Base-by-base conservation (phyloP, 1,140 invertebrate species). In the Rhagoletis zephyria region DNA sequence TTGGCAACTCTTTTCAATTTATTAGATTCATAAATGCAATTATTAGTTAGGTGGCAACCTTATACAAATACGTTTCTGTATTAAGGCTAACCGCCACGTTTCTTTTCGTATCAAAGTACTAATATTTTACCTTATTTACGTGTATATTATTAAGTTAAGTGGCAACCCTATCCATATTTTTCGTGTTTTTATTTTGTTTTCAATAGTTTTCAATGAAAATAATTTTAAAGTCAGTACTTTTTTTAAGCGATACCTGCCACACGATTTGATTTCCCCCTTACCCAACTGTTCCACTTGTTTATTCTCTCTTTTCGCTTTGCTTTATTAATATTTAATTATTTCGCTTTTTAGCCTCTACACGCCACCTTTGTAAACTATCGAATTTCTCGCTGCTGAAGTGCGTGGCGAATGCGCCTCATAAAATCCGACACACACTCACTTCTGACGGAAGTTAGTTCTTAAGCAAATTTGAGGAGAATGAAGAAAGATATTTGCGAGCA, bases 391-490 rank as follows among this genome's bases (percentile, higher is more conserved):
- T 59, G 7, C 48, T 59, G 42, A n/a, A 16, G 45, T 77, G 45
- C 19, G 48, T 56, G 48, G 16, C 48, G 30, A 0, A 81, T 48
- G 74, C 48, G 12, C 9, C 45, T 74, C 67, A 48, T 74, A 4
- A 45, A 74, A 74, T 48, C 3, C 42, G 45, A 4, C 61, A 14
- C 61, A 63, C 16, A 63, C 19, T 19, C 4, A 30, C 64, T 19
- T 10, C 45, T 81, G 48, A 19, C 48, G 74, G 74, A 81, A 81
- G 48, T 81, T n/a, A 19, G 74, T 81, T 48, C 74, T 81, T 56
- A n/a, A 81, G 48, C 5, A n/a, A 56, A 81, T 10, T 56, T 81
- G n/a, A 0, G 16, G 40, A n/a, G 67, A 45, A 74, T 74, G 14
- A 16, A 74, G 30, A 30, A 51, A 14, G 42, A 48, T 74, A 45